Conservation (phyloP, 1,140 invertebrate species). For the Drosophila auraria region DNA sequence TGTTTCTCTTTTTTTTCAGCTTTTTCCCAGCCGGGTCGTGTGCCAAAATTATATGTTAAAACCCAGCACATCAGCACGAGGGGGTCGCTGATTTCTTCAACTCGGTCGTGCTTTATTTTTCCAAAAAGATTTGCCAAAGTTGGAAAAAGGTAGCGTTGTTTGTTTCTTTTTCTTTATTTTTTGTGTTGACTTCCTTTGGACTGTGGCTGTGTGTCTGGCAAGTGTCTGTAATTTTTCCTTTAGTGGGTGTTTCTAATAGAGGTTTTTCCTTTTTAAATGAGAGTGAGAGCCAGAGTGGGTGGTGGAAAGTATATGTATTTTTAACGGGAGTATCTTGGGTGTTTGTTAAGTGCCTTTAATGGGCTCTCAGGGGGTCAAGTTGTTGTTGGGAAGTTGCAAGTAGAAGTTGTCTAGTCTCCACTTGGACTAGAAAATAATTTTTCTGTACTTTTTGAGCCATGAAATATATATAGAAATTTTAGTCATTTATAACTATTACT, state of each 20-base stretch:
- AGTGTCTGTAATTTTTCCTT: slow-evolving; percentile 76
- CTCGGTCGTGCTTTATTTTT: slow-evolving; percentile 33
- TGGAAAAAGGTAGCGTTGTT: slow-evolving; percentile 18
- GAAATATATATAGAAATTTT: no score
- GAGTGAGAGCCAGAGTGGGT: neutral
- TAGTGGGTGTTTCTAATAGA: slow-evolving; percentile 72
- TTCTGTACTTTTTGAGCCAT: neutral
- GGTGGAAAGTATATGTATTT: slow-evolving; percentile 9
- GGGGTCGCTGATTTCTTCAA: slow-evolving; percentile 33
- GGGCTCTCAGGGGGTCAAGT: slow-evolving; percentile 58
- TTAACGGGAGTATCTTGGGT: slow-evolving; percentile 38
- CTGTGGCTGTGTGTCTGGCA: slow-evolving; percentile 54
- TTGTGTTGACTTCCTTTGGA: slow-evolving; percentile 26
- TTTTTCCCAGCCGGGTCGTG: slow-evolving; percentile 41
- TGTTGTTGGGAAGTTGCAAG: slow-evolving; percentile 36
- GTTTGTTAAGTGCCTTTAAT: slow-evolving; percentile 61
- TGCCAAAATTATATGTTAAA: slow-evolving; percentile 75
- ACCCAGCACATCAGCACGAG: slow-evolving; percentile 40
- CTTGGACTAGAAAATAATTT: neutral
- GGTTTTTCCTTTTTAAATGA: slow-evolving; percentile 52
- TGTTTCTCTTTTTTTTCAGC: slow-evolving; percentile 12
- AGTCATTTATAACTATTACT: no score
- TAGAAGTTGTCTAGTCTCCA: neutral
- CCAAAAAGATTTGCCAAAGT: slow-evolving; percentile 51
- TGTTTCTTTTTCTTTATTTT: neutral